phyloP scores from a whole-genome alignment of 2,888 invertebrate species.

The Lasioglossum leucozonium region DNA sequence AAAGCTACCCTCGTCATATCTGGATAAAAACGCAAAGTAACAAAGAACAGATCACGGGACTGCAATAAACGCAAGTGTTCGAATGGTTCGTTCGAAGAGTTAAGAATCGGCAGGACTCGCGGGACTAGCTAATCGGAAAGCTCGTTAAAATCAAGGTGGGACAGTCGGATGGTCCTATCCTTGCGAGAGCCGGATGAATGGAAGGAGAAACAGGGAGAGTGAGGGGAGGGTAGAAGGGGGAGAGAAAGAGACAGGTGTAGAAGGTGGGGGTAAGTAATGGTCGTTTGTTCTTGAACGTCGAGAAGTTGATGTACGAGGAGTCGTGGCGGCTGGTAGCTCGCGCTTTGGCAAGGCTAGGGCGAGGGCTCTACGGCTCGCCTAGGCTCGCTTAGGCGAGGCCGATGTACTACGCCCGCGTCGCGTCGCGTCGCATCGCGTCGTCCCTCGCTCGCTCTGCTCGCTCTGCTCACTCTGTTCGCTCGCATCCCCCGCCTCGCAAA shows the following conservation, averaged over 20 bases:
- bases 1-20: no score
- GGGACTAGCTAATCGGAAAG: background rate
- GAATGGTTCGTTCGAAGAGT: background rate
- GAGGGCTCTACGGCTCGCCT: constrained; percentile 8
- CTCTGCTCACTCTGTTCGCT: constrained; percentile 27
- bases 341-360: constrained; percentile 4
- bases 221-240: background rate
- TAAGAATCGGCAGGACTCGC: background rate
- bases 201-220: background rate
- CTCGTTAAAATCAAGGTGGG: constrained; percentile 3
- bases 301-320: constrained; percentile 60
- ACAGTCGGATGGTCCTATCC: background rate
- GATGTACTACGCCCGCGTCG: constrained; percentile 35
- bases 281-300: constrained; percentile 59
- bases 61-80: no score
- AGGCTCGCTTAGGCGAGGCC: constrained; percentile 14
- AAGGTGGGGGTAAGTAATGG: constrained; percentile 43
- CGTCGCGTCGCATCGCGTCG: no score
- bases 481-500: constrained; percentile 60
- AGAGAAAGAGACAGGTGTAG: background rate
- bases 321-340: constrained; percentile 23
- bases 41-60: no score
- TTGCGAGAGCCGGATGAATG: constrained; percentile 9
- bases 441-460: constrained; percentile 32
- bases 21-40: no score